These are phyloP conservation scores for Catocala nupta DNA, from an alignment of 2,888 invertebrate genomes.

Conservation along the genomic window DNA sequence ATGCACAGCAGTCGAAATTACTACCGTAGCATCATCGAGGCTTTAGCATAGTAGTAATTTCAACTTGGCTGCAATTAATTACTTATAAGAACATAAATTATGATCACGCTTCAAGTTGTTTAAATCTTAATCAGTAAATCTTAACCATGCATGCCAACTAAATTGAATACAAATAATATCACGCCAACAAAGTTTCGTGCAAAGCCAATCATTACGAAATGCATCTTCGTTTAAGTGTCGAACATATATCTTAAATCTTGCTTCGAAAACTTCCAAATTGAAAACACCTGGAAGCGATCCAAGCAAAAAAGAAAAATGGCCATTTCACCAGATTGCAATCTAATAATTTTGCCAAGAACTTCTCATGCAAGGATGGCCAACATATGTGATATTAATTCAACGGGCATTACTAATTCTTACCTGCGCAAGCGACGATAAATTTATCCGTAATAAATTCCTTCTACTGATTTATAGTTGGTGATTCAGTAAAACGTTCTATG, in stretches of 20 bases:
- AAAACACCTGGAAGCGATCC: conserved; percentile 48
- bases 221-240: conserved; percentile 12
- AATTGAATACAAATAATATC: too few relatives aligned
- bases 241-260: conserved; percentile 31
- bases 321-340: conserved; percentile 44
- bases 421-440: conserved; percentile 56
- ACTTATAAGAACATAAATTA: too few relatives aligned
- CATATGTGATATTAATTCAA: conserved; percentile 57
- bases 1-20: too few relatives aligned
- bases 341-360: conserved; percentile 51
- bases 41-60: too few relatives aligned
- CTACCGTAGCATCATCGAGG: too few relatives aligned
- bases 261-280: conserved; percentile 42
- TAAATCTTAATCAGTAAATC: too few relatives aligned
- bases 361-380: conserved; percentile 40
- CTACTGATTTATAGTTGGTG: conserved; percentile 55
- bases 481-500: conserved; percentile 42
- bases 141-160: too few relatives aligned
- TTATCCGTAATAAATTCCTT: conserved; percentile 57
- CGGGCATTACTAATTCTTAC: conserved; percentile 56
- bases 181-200: too few relatives aligned
- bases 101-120: too few relatives aligned
- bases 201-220: background rate
- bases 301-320: conserved; percentile 39
- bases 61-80: too few relatives aligned